These are phyloP conservation scores for Paralichthys olivaceus DNA, from an alignment of 2,113 vertebrate genomes.

Conservation along the genomic window DNA sequence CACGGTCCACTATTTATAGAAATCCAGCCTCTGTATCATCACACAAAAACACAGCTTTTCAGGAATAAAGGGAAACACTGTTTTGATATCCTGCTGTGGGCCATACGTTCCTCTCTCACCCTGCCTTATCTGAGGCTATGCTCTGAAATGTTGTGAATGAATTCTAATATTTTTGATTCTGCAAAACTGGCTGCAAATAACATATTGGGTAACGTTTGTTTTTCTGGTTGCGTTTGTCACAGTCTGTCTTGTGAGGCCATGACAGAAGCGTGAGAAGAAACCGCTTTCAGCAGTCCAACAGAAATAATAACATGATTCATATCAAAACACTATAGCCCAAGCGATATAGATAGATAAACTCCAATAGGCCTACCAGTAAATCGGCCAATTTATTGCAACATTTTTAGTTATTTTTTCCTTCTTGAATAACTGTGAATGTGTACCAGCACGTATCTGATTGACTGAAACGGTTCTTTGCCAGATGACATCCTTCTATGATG, in stretches of 20 bases:
- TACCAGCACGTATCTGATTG: not conserved
- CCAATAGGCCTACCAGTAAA: no score
- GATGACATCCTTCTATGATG: no score
- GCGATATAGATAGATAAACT: no score
- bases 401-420: no score
- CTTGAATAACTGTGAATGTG: no score
- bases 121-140: not conserved
- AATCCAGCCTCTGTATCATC: conserved; percentile 22
- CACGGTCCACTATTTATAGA: conserved; percentile 66
- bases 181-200: not conserved
- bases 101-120: not conserved
- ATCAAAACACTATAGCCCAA: no score
- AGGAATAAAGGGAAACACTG: conserved; percentile 34
- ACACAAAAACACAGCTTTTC: conserved; percentile 17
- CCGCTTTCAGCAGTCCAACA: no score
- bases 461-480: not conserved
- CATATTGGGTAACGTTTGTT: not conserved
- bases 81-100: not conserved
- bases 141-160: not conserved
- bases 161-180: not conserved
- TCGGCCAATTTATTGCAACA: no score
- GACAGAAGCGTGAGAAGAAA: not conserved
- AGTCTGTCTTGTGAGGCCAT: no score
- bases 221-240: not conserved
- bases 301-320: no score